Percentiles rank a stretch among this genome's conserved stretches.
These are phyloP conservation scores for Miniopterus natalensis DNA, from an alignment of 2,113 vertebrate species.

Conservation along the genomic window DNA sequence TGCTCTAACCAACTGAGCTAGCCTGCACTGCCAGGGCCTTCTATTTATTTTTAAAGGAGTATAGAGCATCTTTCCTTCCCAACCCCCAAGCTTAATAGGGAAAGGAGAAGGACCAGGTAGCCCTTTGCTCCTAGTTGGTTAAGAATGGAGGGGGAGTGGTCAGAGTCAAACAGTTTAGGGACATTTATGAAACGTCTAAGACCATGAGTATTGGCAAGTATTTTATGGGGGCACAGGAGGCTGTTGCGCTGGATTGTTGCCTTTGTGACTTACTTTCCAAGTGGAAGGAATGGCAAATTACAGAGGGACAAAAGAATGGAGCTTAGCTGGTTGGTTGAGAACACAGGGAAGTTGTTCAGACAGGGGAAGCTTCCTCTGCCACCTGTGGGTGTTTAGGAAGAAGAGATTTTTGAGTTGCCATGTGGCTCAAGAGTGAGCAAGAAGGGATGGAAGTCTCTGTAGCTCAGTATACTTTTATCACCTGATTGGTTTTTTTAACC, in stretches of 20 bases:
- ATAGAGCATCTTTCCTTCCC: conserved; percentile 1
- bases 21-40: not conserved
- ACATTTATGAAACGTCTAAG: not conserved
- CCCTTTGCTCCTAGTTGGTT: not conserved
- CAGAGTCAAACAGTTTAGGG: not conserved
- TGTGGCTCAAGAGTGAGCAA: not conserved
- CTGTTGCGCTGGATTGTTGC: not conserved
- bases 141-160: conserved; percentile 18
- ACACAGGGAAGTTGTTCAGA: not conserved
- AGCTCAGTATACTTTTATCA: not conserved
- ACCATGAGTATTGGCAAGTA: not conserved
- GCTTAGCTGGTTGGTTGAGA: not conserved
- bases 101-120: not conserved
- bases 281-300: not conserved
- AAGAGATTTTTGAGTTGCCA: not conserved
- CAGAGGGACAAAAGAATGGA: not conserved
- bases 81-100: not conserved
- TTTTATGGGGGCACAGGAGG: not conserved
- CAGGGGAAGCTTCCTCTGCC: not conserved
- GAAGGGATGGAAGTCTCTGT: not conserved
- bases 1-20: not conserved
- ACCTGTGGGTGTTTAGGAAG: not conserved
- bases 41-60: not conserved
- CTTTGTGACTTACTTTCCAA: not conserved
- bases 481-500: not conserved